Percentiles rank a stretch among this genome's conserved stretches.
Conservation (phyloP, 2,113 vertebrate species). For the Sylvia atricapilla region DNA sequence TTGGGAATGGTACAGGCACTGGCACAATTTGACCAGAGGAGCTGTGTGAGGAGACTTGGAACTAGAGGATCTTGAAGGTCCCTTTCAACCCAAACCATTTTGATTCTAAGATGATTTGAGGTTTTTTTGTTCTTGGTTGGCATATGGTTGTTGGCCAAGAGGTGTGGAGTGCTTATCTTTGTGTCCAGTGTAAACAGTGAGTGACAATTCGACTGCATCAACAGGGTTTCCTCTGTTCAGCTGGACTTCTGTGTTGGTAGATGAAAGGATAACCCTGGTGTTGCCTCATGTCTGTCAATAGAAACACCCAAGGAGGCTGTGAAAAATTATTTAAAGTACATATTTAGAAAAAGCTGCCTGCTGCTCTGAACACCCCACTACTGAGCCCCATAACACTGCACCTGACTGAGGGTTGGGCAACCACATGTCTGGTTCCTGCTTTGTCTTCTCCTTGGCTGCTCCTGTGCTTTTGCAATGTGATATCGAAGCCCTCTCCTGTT, state of each 20-base stretch:
- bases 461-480: neutral
- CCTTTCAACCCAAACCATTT: neutral
- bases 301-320: neutral
- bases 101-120: neutral
- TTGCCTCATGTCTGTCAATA: neutral
- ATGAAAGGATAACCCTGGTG: neutral
- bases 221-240: neutral
- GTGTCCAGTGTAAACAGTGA: neutral
- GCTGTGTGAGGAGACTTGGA: neutral
- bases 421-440: neutral
- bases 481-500: neutral
- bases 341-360: neutral
- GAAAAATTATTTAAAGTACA: neutral
- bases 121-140: neutral
- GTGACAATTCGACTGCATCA: accelerated
- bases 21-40: neutral
- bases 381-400: neutral
- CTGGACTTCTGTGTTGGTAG: neutral
- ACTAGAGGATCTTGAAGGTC: neutral
- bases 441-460: neutral
- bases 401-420: neutral
- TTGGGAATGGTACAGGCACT: neutral
- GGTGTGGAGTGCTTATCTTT: neutral
- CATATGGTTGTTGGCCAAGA: neutral
- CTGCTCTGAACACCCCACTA: neutral